These are phyloP conservation scores for Brachypterus glaber DNA, from an alignment of 2,888 invertebrate genomes.

Conservation along the genomic window DNA sequence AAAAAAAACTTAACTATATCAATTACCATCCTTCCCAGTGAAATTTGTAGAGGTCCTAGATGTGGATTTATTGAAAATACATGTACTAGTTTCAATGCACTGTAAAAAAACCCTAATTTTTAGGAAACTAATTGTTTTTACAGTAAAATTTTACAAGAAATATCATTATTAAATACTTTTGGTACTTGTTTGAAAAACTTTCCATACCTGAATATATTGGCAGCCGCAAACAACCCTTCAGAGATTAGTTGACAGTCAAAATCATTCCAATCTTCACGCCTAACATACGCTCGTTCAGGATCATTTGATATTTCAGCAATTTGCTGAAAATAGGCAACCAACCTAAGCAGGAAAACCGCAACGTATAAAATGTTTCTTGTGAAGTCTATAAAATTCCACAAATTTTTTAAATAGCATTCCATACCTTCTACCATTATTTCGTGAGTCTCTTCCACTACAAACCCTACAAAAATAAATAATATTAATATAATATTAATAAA, in stretches of 20 bases:
- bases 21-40: slow-evolving; percentile 87
- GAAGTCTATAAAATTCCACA: slow-evolving; percentile 97
- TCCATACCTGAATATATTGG: slow-evolving; percentile 54
- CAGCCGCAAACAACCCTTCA: slow-evolving; percentile 88
- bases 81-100: slow-evolving; percentile 88
- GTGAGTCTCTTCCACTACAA: slow-evolving; percentile 87
- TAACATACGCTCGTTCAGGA: slow-evolving; percentile 61
- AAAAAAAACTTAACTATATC: slow-evolving; percentile 96
- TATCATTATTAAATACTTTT: neutral
- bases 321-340: slow-evolving; percentile 70
- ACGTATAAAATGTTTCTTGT: slow-evolving; percentile 81
- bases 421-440: slow-evolving; percentile 86
- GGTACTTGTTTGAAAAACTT: slow-evolving; percentile 3
- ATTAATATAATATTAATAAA: neutral
- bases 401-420: slow-evolving; percentile 73
- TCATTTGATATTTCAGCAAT: slow-evolving; percentile 56
- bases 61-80: slow-evolving; percentile 96
- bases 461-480: slow-evolving; percentile 46
- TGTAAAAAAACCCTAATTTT: slow-evolving; percentile 43
- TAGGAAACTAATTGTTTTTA: no score
- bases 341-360: slow-evolving; percentile 55
- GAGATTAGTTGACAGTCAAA: slow-evolving; percentile 91
- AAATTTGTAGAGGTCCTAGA: slow-evolving; percentile 87
- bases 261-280: slow-evolving; percentile 81
- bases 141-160: slow-evolving; percentile 9